Conservation (phyloP, 2,888 invertebrate genomes). For the Epirrita christyi region DNA sequence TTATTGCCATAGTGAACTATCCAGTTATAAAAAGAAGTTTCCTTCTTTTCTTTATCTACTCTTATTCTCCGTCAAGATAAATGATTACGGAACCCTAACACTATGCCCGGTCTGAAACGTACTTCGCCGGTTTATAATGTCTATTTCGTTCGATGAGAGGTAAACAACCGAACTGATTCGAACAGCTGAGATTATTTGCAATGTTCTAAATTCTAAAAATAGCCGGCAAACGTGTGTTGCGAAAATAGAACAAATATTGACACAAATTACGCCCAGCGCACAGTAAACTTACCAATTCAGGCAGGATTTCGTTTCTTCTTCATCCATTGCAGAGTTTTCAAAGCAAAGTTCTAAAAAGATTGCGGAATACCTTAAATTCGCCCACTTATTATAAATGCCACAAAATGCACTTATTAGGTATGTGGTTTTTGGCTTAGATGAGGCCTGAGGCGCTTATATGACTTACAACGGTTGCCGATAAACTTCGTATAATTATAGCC, state of each 20-base stretch:
- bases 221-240: slow-evolving; percentile 68
- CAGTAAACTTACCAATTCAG: slow-evolving; percentile 79
- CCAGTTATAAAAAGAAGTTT: too few relatives aligned
- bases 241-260: slow-evolving; percentile 75
- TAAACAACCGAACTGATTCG: slow-evolving; percentile 64
- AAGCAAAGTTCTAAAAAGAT: background rate
- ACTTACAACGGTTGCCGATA: too few relatives aligned
- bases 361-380: background rate
- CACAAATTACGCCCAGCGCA: slow-evolving; percentile 49
- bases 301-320: slow-evolving; percentile 72
- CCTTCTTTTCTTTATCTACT: too few relatives aligned
- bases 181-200: slow-evolving; percentile 63
- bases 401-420: too few relatives aligned
- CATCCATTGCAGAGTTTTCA: slow-evolving; percentile 57
- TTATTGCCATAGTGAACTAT: too few relatives aligned
- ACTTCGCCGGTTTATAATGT: too few relatives aligned
- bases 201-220: slow-evolving; percentile 77
- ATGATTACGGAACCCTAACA: too few relatives aligned
- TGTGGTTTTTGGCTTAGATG: background rate
- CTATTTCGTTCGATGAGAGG: slow-evolving; percentile 40
- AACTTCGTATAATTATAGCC: too few relatives aligned
- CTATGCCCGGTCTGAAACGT: too few relatives aligned
- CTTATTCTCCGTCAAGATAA: too few relatives aligned
- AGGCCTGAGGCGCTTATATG: too few relatives aligned
- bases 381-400: slow-evolving; percentile 1